Evolutionary conservation across 2,797 vertebrate species (phyloP).

Genomic region (Micrastur ruficollis): DNA sequence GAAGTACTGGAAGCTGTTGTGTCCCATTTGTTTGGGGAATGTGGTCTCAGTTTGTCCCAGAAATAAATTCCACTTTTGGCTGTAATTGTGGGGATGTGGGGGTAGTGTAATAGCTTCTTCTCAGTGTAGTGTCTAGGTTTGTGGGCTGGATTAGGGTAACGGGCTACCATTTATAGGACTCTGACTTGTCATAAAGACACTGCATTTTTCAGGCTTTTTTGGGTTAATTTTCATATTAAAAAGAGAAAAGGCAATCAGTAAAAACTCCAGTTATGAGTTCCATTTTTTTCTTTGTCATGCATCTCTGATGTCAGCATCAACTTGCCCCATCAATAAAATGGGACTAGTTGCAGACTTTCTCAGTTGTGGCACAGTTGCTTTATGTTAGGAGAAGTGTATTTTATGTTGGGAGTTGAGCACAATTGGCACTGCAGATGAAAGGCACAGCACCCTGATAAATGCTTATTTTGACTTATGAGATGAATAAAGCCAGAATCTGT

Average conservation of each 20-base stretch:
- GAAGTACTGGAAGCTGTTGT: neutral
- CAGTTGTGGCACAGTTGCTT: neutral
- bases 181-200: neutral
- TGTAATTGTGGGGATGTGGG: neutral
- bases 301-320: neutral
- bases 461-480: neutral
- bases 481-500: neutral
- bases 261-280: rapidly evolving
- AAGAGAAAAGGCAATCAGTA: neutral
- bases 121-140: neutral
- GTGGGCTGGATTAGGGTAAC: neutral
- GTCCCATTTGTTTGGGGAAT: neutral
- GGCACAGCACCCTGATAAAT: neutral
- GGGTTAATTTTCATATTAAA: neutral
- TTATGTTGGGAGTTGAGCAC: neutral
- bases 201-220: neutral
- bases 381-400: neutral
- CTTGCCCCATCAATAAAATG: neutral
- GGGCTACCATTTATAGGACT: neutral
- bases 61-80: neutral
- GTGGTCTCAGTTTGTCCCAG: neutral
- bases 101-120: neutral
- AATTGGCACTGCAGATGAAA: neutral
- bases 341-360: neutral
- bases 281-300: neutral